Evolutionary conservation across 2,113 vertebrate species (phyloP).

Genomic region (Nipponia nippon): DNA sequence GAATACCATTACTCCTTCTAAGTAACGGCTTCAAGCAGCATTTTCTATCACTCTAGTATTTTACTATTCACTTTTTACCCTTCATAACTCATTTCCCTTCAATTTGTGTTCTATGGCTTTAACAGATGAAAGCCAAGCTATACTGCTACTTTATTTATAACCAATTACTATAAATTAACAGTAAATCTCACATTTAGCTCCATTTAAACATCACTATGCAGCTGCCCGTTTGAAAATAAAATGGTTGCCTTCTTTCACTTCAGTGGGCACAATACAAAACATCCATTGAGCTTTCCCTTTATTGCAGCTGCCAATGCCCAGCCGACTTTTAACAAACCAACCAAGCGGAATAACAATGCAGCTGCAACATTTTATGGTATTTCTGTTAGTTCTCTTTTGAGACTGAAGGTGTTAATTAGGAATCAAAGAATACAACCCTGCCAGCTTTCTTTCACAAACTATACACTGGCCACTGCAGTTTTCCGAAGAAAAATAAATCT

Average conservation of each 20-base stretch:
- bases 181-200: conserved; percentile 84
- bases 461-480: conserved; percentile 75
- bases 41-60: conserved; percentile 16
- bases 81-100: conserved; percentile 29
- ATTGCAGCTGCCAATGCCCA: conserved; percentile 81
- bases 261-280: conserved; percentile 84
- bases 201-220: conserved; percentile 79
- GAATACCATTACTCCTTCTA: conserved; percentile 26
- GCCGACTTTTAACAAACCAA: conserved; percentile 86
- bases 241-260: conserved; percentile 85
- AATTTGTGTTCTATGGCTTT: conserved; percentile 21
- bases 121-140: conserved; percentile 53
- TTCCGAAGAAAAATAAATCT: conserved; percentile 81
- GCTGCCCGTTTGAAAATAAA: conserved; percentile 85
- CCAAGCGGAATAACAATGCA: conserved; percentile 86
- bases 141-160: conserved; percentile 72
- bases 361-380: conserved; percentile 86
- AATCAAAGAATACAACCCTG: conserved; percentile 81
- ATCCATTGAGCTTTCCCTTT: conserved; percentile 81
- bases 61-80: not conserved
- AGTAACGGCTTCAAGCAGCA: not conserved
- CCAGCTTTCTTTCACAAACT: conserved; percentile 78
- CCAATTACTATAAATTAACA: conserved; percentile 82
- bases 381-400: conserved; percentile 80
- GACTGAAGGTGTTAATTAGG: conserved; percentile 85